Evolutionary conservation across 2,888 invertebrate species (phyloP).

Genomic region (Macrosoma leucophasiata): DNA sequence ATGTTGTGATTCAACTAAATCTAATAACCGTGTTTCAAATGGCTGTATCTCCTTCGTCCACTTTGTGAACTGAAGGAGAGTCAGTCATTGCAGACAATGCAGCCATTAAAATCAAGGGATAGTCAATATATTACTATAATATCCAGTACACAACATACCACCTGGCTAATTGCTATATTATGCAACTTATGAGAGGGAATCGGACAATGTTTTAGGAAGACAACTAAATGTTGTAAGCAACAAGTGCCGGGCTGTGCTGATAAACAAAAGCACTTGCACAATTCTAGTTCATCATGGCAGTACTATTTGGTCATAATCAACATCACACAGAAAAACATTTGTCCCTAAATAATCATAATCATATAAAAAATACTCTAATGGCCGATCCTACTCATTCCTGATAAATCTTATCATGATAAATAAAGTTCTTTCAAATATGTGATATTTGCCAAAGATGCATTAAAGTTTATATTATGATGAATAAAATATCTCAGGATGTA

Average conservation of each 20-base stretch:
- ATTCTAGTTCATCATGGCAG: conserved; percentile 19
- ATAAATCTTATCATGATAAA: too few relatives aligned
- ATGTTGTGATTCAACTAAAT: conserved; percentile 51
- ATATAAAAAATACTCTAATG: too few relatives aligned
- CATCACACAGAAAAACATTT: too few relatives aligned
- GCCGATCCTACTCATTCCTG: too few relatives aligned
- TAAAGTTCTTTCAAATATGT: too few relatives aligned
- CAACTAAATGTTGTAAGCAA: conserved; percentile 16
- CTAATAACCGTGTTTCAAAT: conserved; percentile 41
- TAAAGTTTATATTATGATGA: too few relatives aligned
- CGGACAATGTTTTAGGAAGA: conserved; percentile 10
- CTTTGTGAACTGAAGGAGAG: conserved; percentile 39
- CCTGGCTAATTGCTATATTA: conserved; percentile 14
- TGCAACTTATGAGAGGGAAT: conserved; percentile 6
- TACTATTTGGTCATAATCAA: conserved; percentile 25
- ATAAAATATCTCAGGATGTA: too few relatives aligned
- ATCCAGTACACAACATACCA: conserved; percentile 17
- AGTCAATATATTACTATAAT: conserved; percentile 21
- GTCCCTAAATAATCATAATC: too few relatives aligned
- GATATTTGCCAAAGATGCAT: too few relatives aligned
- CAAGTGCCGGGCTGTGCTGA: conserved; percentile 2
- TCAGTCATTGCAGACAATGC: conserved; percentile 16
- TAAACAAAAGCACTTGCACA: conserved; percentile 10
- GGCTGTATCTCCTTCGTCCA: conserved; percentile 35
- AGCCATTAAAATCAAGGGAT: conserved; percentile 34